Conservation (phyloP, 1,140 invertebrate species). For the Drosophila littoralis region DNA sequence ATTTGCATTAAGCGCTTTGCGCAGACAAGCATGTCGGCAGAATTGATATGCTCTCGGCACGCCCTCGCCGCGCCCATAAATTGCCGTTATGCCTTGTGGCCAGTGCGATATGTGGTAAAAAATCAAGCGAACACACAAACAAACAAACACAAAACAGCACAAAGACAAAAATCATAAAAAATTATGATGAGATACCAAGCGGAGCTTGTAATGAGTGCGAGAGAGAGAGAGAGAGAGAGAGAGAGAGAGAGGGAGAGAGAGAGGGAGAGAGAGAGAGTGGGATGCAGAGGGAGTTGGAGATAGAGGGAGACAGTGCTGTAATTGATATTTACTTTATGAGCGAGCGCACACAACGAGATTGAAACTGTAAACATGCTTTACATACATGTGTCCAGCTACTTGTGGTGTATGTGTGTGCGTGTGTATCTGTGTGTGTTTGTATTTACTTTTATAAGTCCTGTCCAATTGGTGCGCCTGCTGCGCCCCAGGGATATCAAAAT, state of each 20-base stretch:
- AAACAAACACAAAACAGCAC: constrained; percentile 13
- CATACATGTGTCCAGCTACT: constrained; percentile 52
- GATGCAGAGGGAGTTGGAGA: constrained; percentile 16
- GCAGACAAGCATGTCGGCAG: constrained; percentile 13
- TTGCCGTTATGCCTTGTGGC: constrained; percentile 37
- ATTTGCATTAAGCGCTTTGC: constrained; percentile 20
- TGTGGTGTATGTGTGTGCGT: background rate
- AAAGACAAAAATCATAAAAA: constrained; percentile 33
- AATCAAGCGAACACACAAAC: constrained; percentile 6
- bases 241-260: constrained; percentile 28
- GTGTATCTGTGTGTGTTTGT: background rate
- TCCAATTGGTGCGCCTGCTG: constrained; percentile 33
- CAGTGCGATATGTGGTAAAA: constrained; percentile 1
- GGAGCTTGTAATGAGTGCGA: constrained; percentile 4
- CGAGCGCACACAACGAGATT: constrained; percentile 59
- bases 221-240: constrained; percentile 13
- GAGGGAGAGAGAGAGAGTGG: constrained; percentile 16
- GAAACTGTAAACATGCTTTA: constrained; percentile 76
- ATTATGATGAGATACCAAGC: constrained; percentile 11
- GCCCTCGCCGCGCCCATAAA: constrained; percentile 53
- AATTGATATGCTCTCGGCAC: constrained; percentile 47
- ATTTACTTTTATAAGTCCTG: constrained; percentile 65
- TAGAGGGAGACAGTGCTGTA: constrained; percentile 50
- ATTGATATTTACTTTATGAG: constrained; percentile 74
- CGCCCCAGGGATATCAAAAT: constrained; percentile 33